Base-by-base conservation (phyloP, 1,140 invertebrate species). In the Delia radicum region DNA sequence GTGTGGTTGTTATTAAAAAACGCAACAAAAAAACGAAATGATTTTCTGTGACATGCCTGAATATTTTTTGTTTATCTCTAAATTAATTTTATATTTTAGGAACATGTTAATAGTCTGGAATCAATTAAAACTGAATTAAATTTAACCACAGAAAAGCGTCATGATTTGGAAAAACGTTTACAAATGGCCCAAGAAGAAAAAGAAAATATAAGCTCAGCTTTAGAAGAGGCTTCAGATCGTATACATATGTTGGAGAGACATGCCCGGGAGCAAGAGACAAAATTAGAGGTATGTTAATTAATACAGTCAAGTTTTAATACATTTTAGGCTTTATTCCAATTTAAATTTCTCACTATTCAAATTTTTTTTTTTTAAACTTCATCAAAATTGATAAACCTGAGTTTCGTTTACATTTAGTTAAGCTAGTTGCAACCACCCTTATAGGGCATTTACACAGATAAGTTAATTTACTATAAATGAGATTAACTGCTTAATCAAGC, bases 221-320 rank as follows among this genome's bases (percentile, higher is more conserved):
- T 97, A 72, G 95, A 98, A 79, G 96, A 97, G 87, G 93, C 95
- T 33, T 92, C 93, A 71, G 95, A 98, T 87, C 91, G 95, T 82
- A 96, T 96, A 77, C 86, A 93, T 75, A 89, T 94, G 81, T 88
- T 97, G 79, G 95, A 97, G 84, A 90, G 93, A 83, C 92, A 95
- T 83, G 90, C 93, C 24, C 91, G 93, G 81, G 95, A 97, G 88
- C 94, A 96, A 87, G 93, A 95, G 84, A 82, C 80, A 77, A 85
- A 85, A 84, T 79, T 85, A 79, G 82, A 85, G 82, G 84, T 85
- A 78, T 80, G 71, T 21, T 37, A 10, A 24, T 55, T 5, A 2
- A 7, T 8, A 24, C 4, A 21, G 2, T 55, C n/a, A 55, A 55
- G 18, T 55, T 55, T n/a, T n/a, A n/a, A n/a, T n/a, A n/a, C n/a